phyloP scores from a whole-genome alignment of 1,140 invertebrate species.

The Pseudomyrmex concolor region DNA sequence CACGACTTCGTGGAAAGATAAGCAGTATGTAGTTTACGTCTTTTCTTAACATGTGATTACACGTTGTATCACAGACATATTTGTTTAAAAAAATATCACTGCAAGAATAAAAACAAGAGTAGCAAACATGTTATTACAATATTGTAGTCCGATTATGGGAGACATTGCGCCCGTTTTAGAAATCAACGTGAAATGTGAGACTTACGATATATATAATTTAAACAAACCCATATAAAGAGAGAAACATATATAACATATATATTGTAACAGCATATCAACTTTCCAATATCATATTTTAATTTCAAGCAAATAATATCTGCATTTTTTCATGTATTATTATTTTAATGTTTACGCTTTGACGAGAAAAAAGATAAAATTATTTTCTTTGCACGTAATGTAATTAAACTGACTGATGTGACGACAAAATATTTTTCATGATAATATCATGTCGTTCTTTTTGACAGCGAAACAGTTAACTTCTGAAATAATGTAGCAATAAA shows the following conservation, averaged over 20 bases:
- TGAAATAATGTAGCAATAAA: neutral
- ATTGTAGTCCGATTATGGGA: neutral
- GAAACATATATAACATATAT: neutral
- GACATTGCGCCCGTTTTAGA: neutral
- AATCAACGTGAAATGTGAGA: conserved; percentile 13
- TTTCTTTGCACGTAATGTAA: neutral
- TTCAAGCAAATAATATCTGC: neutral
- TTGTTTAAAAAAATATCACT: neutral
- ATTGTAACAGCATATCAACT: neutral
- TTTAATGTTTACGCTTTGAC: neutral
- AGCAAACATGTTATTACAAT: conserved; percentile 2
- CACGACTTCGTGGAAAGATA: conserved; percentile 22
- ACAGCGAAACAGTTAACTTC: neutral
- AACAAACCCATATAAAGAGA: neutral
- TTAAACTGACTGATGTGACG: neutral
- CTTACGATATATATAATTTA: neutral
- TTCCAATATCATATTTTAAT: conserved; percentile 4
- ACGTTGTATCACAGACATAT: neutral
- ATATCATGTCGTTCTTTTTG: neutral
- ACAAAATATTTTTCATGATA: neutral
- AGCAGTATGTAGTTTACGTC: conserved; percentile 13
- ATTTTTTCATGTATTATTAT: neutral
- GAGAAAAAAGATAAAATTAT: conserved; percentile 1
- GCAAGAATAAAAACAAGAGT: too few species aligned
- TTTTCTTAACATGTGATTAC: conserved; percentile 1